Conservation (phyloP, 2,888 invertebrate genomes). For the Heptascelio sp. region DNA sequence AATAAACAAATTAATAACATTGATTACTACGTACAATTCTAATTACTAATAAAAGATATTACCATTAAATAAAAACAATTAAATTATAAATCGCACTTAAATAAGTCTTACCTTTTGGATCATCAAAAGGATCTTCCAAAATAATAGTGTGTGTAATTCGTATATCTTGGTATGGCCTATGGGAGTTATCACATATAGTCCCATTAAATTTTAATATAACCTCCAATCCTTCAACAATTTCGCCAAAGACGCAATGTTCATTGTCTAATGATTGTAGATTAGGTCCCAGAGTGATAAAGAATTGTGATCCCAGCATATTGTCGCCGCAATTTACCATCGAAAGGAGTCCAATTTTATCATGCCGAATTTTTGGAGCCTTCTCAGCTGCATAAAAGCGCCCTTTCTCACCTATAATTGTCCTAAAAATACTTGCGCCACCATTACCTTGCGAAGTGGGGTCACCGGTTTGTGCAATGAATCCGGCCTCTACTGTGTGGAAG, state of each 20-base stretch:
- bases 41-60: too few species aligned
- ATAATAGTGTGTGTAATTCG: constrained; percentile 99
- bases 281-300: constrained; percentile 97
- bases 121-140: constrained; percentile 98
- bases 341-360: constrained; percentile 94
- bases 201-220: constrained; percentile 97
- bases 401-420: constrained; percentile 94
- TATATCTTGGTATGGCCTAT: constrained; percentile 98
- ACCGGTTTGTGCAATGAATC: constrained; percentile 99
- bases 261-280: constrained; percentile 97
- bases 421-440: constrained; percentile 97
- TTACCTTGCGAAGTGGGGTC: constrained; percentile 97
- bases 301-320: constrained; percentile 94
- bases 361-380: constrained; percentile 96
- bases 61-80: too few species aligned
- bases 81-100: too few species aligned
- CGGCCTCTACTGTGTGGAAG: constrained; percentile 97
- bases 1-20: too few species aligned
- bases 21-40: too few species aligned
- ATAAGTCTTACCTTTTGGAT: constrained; percentile 91
- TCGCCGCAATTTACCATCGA: constrained; percentile 98
- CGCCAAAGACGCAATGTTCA: constrained; percentile 98
- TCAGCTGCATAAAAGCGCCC: constrained; percentile 98
- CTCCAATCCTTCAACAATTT: constrained; percentile 97
- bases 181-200: constrained; percentile 96